Base-by-base conservation (phyloP, 1,140 invertebrate species). In the Anagrus nilaparvatae region DNA sequence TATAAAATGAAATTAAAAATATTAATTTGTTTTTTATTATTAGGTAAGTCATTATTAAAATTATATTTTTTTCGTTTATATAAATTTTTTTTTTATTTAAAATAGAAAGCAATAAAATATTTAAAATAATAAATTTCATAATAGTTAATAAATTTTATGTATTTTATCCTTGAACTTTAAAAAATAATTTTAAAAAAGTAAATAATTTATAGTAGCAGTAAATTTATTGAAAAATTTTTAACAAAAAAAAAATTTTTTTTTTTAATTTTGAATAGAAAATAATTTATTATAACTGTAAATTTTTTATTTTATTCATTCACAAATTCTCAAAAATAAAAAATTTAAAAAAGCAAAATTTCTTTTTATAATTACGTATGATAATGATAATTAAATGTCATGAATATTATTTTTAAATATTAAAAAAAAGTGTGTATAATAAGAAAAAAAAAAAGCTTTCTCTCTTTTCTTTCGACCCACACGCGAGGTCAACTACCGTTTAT, bases 401-500 rank as follows among this genome's bases (percentile, higher is more conserved):
- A 27, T 14, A 37, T 37, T 10, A 16, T 9, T 14, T 16, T 28
- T 18, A 28, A 27, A 16, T 18, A 27, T 19, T 38, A 18, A 38
- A 25, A 23, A 25, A 32, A 40, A 32, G 28, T 30, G 12, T 40
- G 3, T 13, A 5, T 3, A 6, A 18, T 13, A 14, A 17, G 9
- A 5, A 8, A 14, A 18, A 40, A 13, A 18, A 24, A 29, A 25
- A 5, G 12, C 4, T 18, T 38, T 38, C n/a, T 18, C 12, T 19
- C 29, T 39, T 38, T 18, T 29, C 21, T 39, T 39, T 30, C 30
- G 19, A 23, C 24, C 32, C 20, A 10, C n/a, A 16, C 19, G 18
- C 38, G 29, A 40, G 38, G 38, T 40, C 38, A 31, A 28, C 35
- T 28, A 38, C 53, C 34, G 40, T 36, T 19, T 19, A 23, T n/a